Base-by-base conservation (phyloP, 1,140 invertebrate species). In the Dreissena rostriformis region DNA sequence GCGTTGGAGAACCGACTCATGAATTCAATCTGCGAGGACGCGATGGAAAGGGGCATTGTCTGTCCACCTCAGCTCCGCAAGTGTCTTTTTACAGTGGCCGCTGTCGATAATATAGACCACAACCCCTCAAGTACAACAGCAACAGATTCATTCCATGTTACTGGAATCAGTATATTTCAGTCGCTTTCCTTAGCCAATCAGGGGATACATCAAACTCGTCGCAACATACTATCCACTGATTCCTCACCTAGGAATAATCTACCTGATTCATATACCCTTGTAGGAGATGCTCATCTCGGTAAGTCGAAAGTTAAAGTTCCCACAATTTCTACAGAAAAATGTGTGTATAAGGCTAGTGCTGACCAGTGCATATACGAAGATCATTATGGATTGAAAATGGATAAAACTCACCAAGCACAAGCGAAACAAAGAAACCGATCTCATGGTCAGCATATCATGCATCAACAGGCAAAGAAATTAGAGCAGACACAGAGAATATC, bases 71-170 rank as follows among this genome's bases (percentile, higher is more conserved):
- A 39, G 17, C 73, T 88, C 15, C 65, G 67, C 14, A 72, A 82
- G 70, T 63, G 51, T 39, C 0, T 88, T 0, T 86, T 88, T 61
- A 84, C 75, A 51, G 86, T 76, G 28, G 57, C 71, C 22, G 78
- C 85, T 7, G 22, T 88, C 26, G 85, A 89, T 66, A 88, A 88
- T 57, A 84, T 86, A 39, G 88, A 89, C 53, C 87, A 89, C 61
- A 88, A 89, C 82, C 89, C 85, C 10, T 57, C 79, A 53, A 68
- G 80, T 12, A 89, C 79, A 52, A 87, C 83, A 22, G 79, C 84
- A 67, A 73, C 0, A 24, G 22, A 52, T 5, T 90, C 85, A 19
- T 90, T 90, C 55, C 86, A 89, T 80, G 87, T 86, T n/a, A 85
- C 86, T 12, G 73, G 74, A 24, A 87, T 89, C 24, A 88, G 85